Evolutionary conservation across 2,888 invertebrate species (phyloP), one percentile per base, ranked within the genome.

Genomic region (Dynastes maya): DNA sequence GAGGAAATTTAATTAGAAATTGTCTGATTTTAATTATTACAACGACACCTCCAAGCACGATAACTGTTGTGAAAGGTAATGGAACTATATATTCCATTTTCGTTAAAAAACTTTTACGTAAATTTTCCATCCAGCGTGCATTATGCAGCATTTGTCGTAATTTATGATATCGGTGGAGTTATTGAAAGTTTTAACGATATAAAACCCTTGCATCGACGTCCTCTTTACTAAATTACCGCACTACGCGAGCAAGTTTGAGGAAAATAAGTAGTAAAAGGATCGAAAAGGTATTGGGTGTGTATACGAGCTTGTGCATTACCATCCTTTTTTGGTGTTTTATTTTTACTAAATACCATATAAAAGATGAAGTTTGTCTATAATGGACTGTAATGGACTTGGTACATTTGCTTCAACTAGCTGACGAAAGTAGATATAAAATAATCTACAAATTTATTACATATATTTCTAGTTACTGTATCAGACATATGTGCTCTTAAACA

Each of bases 101-200:
- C 8, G 22, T 16, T 27, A 8, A 53, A 53, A 58, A n/a, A 16
- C 5, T 67, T 67, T 37, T 13, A 40, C 8, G 45, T 40, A 67
- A 67, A 67, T 40, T 67, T 58, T 16, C 2, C 55, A 2, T 22
- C 55, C 8, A 5, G 8, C 6, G 8, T 58, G 22, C n/a, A 22
- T 1, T 3, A 58, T 40, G 22, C 65, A 40, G 65, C 40, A 67
- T 45, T 40, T 16, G 65, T 16, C 22, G 45, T 16, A 65, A 67
- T 67, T 45, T 40, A 67, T 16, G 22, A 22, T 58, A 58, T 8
- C 40, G 16, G 65, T 22, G 40, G 22, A 67, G 9, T 67, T 67
- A 67, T 67, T 40, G 65, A 49, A 67, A 67, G 40, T 67, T 67
- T 67, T 67, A 67, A 40, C 45, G 22, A 45, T 67, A 32, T 63